phyloP scores from a whole-genome alignment of 2,888 invertebrate genomes.

The Agonopterix subpropinquella region DNA sequence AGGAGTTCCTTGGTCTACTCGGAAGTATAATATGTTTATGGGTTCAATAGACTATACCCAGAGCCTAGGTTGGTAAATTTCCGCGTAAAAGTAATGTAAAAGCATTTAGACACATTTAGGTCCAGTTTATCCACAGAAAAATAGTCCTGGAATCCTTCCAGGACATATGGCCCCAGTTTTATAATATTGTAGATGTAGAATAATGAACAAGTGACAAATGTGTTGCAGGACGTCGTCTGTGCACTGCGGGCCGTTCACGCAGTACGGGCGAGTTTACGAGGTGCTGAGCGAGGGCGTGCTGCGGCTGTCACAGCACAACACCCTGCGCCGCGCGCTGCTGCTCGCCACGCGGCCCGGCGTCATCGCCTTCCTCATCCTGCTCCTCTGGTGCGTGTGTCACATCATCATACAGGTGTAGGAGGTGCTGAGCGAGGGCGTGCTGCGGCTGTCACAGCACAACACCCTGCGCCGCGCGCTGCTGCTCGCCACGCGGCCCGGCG shows the following conservation, averaged over 20 bases:
- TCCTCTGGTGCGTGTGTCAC: slow-evolving; percentile 67
- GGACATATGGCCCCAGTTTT: too few relatives aligned
- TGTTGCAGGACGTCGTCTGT: slow-evolving; percentile 66
- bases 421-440: slow-evolving; percentile 73
- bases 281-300: slow-evolving; percentile 75
- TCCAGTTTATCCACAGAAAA: too few relatives aligned
- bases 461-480: slow-evolving; percentile 56
- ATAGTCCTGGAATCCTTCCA: too few relatives aligned
- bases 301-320: slow-evolving; percentile 54
- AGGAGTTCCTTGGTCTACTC: too few relatives aligned
- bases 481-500: slow-evolving; percentile 76
- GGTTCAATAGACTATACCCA: too few relatives aligned
- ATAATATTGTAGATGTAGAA: neutral
- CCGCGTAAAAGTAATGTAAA: too few relatives aligned
- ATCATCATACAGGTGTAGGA: slow-evolving; percentile 70
- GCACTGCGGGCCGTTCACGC: slow-evolving; percentile 79
- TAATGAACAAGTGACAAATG: neutral
- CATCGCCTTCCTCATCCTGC: slow-evolving; percentile 75
- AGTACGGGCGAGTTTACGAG: slow-evolving; percentile 69
- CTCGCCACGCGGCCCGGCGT: slow-evolving; percentile 77
- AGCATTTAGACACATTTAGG: too few relatives aligned
- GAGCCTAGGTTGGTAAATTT: too few relatives aligned
- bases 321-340: slow-evolving; percentile 56
- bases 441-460: slow-evolving; percentile 61
- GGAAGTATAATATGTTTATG: too few relatives aligned